A percentile compares a stretch with the other conserved stretches of the same genome.
These are phyloP conservation scores for Struthio camelus DNA, from an alignment of 2,113 vertebrate genomes.

Conservation along the genomic window DNA sequence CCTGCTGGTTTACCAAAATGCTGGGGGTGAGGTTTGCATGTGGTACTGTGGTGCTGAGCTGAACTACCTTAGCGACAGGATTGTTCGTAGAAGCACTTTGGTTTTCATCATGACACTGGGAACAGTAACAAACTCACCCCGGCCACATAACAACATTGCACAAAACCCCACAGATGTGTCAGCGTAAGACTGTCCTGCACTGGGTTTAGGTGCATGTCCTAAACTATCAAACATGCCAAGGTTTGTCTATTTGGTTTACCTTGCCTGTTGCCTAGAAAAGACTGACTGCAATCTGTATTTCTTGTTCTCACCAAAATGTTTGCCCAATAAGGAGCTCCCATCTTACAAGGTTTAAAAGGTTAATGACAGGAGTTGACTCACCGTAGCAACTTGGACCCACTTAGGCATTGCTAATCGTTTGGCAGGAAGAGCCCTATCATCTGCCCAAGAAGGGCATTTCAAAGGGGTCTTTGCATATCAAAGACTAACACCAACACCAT, in stretches of 20 bases:
- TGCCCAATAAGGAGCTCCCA: not conserved
- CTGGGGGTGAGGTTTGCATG: not conserved
- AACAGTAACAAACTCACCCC: not conserved
- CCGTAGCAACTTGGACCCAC: not conserved
- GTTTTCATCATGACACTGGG: not conserved
- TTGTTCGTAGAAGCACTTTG: not conserved
- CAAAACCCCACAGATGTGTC: accelerated
- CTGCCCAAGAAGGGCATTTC: not conserved
- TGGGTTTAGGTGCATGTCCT: accelerated
- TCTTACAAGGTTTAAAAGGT: not conserved
- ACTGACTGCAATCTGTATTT: not conserved
- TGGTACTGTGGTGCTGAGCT: not conserved
- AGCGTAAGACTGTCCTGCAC: accelerated
- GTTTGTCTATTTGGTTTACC: accelerated
- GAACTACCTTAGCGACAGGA: not conserved
- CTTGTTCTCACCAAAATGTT: not conserved
- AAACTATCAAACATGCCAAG: not conserved
- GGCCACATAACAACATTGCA: not conserved
- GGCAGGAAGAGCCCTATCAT: not conserved
- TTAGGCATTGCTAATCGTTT: not conserved
- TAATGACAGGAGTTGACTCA: not conserved
- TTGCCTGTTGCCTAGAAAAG: not conserved
- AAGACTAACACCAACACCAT: not conserved
- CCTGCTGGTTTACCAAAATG: not conserved
- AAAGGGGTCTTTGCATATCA: not conserved